Evolutionary conservation across 1,140 invertebrate species (phyloP).

Genomic region (Penaeus vannamei): DNA sequence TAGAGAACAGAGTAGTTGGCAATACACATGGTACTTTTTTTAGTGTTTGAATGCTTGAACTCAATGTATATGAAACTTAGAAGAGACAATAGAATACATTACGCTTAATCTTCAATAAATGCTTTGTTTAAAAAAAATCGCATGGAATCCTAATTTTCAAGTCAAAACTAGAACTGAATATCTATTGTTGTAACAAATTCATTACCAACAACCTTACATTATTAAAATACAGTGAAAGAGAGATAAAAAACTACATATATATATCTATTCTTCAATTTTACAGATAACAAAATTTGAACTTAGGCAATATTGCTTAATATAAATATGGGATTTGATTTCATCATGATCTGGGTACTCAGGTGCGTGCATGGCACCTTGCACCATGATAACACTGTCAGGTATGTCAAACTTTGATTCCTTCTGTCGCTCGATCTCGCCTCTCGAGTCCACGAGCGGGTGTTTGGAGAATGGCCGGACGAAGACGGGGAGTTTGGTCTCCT

Average conservation of each 20-base stretch:
- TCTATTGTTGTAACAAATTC: background rate
- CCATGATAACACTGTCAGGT: too few relatives aligned
- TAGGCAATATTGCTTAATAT: too few relatives aligned
- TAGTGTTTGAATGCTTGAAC: background rate
- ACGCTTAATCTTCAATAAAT: too few relatives aligned
- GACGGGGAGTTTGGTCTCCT: too few relatives aligned
- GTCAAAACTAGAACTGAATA: background rate
- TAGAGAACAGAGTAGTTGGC: background rate
- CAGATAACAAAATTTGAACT: background rate
- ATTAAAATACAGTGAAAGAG: slow-evolving; percentile 27
- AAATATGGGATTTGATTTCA: too few relatives aligned
- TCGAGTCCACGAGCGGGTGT: too few relatives aligned
- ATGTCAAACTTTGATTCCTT: too few relatives aligned
- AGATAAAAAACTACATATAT: slow-evolving; percentile 32
- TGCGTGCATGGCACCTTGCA: too few relatives aligned
- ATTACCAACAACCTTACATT: background rate
- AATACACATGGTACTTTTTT: background rate
- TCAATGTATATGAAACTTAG: background rate
- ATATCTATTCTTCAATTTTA: slow-evolving; percentile 5
- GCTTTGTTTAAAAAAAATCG: background rate
- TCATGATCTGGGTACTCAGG: too few relatives aligned
- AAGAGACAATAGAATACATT: background rate
- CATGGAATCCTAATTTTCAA: background rate
- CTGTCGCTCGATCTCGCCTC: too few relatives aligned
- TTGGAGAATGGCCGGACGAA: too few relatives aligned